These are phyloP conservation scores for Cephonodes hylas DNA, from an alignment of 2,888 invertebrate genomes.

Conservation along the genomic window DNA sequence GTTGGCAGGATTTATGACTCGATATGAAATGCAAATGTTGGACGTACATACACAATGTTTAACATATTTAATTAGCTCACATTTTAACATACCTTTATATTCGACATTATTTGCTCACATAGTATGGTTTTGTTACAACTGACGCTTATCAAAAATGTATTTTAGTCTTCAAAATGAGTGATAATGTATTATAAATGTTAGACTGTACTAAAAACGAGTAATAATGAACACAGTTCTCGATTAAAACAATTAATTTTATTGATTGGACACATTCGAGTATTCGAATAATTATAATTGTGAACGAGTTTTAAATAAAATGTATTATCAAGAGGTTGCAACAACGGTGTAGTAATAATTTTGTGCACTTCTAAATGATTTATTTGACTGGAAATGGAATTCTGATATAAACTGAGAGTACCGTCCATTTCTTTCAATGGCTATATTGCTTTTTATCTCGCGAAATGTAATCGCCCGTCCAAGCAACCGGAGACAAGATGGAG, in stretches of 20 bases:
- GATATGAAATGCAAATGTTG: background rate
- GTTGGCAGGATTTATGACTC: constrained; percentile 4
- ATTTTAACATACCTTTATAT: background rate
- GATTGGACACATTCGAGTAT: background rate
- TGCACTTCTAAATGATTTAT: background rate
- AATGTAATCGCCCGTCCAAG: constrained; percentile 35
- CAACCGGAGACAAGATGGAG: constrained; percentile 19
- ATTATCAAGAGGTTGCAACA: too few relatives aligned
- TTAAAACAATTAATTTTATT: background rate
- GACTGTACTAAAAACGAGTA: background rate
- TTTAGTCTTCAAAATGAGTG: background rate
- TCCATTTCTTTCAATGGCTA: constrained; percentile 34
- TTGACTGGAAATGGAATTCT: constrained; percentile 20
- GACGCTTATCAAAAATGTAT: background rate
- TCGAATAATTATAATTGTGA: background rate
- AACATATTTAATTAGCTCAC: background rate
- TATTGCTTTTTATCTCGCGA: constrained; percentile 20
- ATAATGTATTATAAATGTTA: background rate
- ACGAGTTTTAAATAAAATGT: background rate
- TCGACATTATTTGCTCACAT: background rate
- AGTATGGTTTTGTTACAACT: background rate
- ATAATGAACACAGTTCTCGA: background rate
- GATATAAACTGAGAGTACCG: constrained; percentile 29
- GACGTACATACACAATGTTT: background rate
- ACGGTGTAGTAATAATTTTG: background rate